Evolutionary conservation across 2,113 vertebrate species (phyloP).

Genomic region (Rhegmatorhina hoffmannsi): DNA sequence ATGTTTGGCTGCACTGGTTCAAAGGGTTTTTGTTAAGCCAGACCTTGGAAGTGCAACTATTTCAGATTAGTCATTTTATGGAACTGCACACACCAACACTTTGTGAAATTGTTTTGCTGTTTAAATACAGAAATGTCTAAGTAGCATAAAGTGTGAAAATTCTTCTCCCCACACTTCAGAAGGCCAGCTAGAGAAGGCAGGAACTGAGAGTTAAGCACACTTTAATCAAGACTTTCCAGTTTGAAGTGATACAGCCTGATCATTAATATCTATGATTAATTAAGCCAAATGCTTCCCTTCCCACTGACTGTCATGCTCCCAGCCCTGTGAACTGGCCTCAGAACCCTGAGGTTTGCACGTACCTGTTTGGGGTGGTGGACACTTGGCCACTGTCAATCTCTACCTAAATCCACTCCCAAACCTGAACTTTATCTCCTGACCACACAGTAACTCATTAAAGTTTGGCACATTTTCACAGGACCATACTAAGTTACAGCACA

Average conservation of each 20-base stretch:
- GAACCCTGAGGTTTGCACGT: not conserved
- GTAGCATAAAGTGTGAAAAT: not conserved
- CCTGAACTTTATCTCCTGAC: not conserved
- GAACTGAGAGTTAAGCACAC: not conserved
- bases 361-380: rapidly evolving
- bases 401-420: constrained; percentile 17
- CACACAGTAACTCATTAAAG: not conserved
- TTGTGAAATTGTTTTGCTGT: not conserved
- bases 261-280: not conserved
- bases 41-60: constrained; percentile 27
- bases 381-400: not conserved
- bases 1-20: constrained; percentile 15
- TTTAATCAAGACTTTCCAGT: constrained; percentile 16
- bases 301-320: not conserved
- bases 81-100: not conserved
- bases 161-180: not conserved
- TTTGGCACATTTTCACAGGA: constrained; percentile 18
- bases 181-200: not conserved
- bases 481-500: not conserved
- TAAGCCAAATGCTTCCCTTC: not conserved
- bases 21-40: constrained; percentile 28
- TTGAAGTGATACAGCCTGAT: not conserved
- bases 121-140: not conserved
- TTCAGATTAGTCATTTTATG: constrained; percentile 20
- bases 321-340: not conserved